Evolutionary conservation across 2,888 invertebrate genomes (phyloP).

Genomic region (Agrenia bidenticulata): DNA sequence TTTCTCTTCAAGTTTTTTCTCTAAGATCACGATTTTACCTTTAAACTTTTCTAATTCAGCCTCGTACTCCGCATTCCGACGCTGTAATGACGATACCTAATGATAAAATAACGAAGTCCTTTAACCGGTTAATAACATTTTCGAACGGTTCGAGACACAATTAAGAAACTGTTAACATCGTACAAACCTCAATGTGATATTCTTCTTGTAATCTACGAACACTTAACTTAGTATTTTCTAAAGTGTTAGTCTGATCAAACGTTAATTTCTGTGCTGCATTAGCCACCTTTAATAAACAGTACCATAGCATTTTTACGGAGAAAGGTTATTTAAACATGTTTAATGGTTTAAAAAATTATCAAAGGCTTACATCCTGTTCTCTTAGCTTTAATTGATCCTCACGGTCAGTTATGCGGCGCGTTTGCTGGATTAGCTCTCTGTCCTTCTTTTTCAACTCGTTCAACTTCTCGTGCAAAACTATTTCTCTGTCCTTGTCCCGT

Average conservation of each 20-base stretch:
- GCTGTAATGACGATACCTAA: conserved; percentile 25
- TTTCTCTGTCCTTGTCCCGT: conserved; percentile 37
- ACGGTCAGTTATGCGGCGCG: conserved; percentile 13
- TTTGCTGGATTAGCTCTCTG: conserved; percentile 24
- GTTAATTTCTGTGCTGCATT: conserved; percentile 24
- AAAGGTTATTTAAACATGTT: not conserved
- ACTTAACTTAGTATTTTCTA: conserved; percentile 23
- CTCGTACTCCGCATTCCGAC: conserved; percentile 18
- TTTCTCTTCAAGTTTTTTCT: conserved; percentile 38
- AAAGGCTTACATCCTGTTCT: conserved; percentile 35
- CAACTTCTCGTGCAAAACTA: conserved; percentile 24
- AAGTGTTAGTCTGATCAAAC: conserved; percentile 23
- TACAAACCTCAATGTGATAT: conserved; percentile 38
- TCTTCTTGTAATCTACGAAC: conserved; percentile 31
- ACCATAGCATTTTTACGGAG: no score
- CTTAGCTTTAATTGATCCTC: conserved; percentile 25
- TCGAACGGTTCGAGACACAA: not conserved
- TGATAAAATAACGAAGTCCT: no score
- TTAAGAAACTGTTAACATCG: not conserved
- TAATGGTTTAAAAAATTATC: not conserved
- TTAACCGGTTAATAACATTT: conserved; percentile 8
- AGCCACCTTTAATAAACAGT: conserved; percentile 21
- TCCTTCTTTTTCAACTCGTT: conserved; percentile 27
- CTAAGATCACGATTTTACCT: conserved; percentile 29
- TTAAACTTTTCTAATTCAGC: conserved; percentile 34